phyloP scores from a whole-genome alignment of 37 sponge, comb jelly and placozoan species.

The Agelas oroides region DNA sequence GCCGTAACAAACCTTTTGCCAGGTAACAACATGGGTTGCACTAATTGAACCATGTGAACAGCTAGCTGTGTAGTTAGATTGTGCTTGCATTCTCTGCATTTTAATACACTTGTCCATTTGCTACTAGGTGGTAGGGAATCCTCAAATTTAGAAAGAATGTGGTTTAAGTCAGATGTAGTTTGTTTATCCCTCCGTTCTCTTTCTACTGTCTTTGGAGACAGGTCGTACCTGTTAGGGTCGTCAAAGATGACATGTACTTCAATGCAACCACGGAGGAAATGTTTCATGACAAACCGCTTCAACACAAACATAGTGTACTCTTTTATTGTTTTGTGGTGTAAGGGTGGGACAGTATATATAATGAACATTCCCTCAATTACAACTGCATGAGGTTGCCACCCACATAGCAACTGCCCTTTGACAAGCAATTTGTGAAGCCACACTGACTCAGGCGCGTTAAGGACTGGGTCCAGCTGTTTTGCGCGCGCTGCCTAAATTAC shows the following conservation, averaged over 20 bases:
- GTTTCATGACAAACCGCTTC: no score
- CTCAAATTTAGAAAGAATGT: background rate
- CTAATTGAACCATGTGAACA: background rate
- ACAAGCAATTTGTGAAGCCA: background rate
- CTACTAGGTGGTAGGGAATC: background rate
- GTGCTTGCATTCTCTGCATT: conserved; percentile 25
- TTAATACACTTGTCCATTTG: conserved; percentile 16
- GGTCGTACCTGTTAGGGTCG: no score
- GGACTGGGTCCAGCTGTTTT: no score
- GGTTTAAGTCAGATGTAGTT: background rate
- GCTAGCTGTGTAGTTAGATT: background rate
- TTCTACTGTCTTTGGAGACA: no score
- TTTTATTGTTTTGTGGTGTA: no score
- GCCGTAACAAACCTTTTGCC: background rate
- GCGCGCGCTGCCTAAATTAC: no score
- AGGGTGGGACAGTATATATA: background rate
- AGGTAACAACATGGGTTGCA: background rate
- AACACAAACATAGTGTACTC: no score
- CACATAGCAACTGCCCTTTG: conserved; percentile 1
- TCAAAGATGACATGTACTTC: no score
- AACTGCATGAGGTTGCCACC: conserved; percentile 10
- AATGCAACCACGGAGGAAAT: no score
- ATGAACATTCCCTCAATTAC: conserved; percentile 25
- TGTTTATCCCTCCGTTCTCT: no score
- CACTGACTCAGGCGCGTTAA: no score